Evolutionary conservation across 2,888 invertebrate genomes (phyloP).

Genomic region (Chrysomela aeneicollis): DNA sequence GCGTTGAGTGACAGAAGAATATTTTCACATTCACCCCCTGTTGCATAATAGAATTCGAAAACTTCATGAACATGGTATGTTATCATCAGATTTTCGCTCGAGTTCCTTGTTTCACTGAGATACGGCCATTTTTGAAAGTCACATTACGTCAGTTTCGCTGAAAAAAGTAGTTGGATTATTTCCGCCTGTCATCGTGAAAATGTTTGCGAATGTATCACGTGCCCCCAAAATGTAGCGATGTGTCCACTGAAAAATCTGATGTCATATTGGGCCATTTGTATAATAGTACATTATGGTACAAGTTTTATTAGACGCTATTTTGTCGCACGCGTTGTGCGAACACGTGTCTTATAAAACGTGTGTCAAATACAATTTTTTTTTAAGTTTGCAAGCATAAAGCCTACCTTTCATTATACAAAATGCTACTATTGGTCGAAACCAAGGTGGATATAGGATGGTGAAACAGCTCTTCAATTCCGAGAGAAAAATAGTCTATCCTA

Average conservation of each 20-base stretch:
- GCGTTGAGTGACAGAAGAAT: constrained; percentile 30
- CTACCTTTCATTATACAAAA: no score
- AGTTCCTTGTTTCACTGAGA: constrained; percentile 30
- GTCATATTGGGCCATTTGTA: no score
- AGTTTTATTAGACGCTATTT: no score
- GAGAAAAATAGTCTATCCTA: no score
- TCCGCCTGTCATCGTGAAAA: constrained; percentile 28
- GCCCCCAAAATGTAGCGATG: constrained; percentile 24
- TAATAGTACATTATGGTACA: no score
- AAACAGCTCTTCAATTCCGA: no score
- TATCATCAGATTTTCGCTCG: constrained; percentile 32
- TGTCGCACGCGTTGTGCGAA: no score
- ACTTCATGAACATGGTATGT: constrained; percentile 27
- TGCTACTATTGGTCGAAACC: no score
- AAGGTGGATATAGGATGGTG: no score
- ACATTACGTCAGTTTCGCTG: constrained; percentile 32
- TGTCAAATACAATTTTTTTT: no score
- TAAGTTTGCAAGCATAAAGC: no score
- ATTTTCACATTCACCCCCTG: constrained; percentile 34
- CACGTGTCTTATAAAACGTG: no score
- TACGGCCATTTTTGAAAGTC: constrained; percentile 39
- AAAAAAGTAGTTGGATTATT: constrained; percentile 30
- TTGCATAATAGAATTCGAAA: constrained; percentile 26
- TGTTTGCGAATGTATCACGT: constrained; percentile 30
- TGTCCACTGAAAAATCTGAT: constrained; percentile 21